Percentiles rank a stretch among this genome's conserved stretches.
These are phyloP conservation scores for Rotaria magnacalcarata DNA, from an alignment of 2,888 invertebrate genomes.

Conservation along the genomic window DNA sequence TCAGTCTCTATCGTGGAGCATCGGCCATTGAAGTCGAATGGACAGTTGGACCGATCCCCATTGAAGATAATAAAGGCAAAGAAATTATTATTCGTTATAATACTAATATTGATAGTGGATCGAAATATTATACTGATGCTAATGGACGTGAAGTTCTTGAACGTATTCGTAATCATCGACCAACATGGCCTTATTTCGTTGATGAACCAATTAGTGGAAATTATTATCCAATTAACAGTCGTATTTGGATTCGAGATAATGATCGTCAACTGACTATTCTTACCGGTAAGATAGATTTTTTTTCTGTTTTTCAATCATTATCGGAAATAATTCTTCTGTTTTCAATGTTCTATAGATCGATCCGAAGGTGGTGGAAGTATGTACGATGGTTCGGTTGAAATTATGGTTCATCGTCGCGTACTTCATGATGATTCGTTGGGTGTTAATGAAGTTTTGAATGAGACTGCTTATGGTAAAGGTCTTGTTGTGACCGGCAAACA, in stretches of 20 bases:
- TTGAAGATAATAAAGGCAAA: conserved; percentile 71
- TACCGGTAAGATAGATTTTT: too few species aligned
- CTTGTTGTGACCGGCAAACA: conserved; percentile 52
- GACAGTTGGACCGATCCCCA: conserved; percentile 61
- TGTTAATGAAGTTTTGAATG: conserved; percentile 82
- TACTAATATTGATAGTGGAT: conserved; percentile 57
- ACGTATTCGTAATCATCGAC: conserved; percentile 51
- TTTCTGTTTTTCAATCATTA: too few species aligned
- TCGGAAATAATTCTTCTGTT: too few species aligned
- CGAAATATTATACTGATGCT: conserved; percentile 70
- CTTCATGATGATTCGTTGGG: conserved; percentile 85
- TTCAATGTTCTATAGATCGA: conserved; percentile 53
- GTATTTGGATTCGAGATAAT: conserved; percentile 63
- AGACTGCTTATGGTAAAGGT: conserved; percentile 63
- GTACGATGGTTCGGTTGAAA: conserved; percentile 60
- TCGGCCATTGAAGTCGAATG: conserved; percentile 63
- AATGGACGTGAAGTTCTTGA: conserved; percentile 60
- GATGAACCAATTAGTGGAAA: conserved; percentile 61
- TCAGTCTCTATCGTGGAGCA: conserved; percentile 52
- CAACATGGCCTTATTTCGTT: conserved; percentile 66
- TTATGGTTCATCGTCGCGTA: conserved; percentile 61
- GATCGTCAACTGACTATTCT: too few species aligned
- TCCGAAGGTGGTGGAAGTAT: conserved; percentile 57
- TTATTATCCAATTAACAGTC: conserved; percentile 61
- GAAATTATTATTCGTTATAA: conserved; percentile 64